A percentile compares a stretch with the other conserved stretches of the same genome.
These are phyloP conservation scores for Vimba vimba DNA, from an alignment of 2,113 vertebrate species.

Conservation along the genomic window DNA sequence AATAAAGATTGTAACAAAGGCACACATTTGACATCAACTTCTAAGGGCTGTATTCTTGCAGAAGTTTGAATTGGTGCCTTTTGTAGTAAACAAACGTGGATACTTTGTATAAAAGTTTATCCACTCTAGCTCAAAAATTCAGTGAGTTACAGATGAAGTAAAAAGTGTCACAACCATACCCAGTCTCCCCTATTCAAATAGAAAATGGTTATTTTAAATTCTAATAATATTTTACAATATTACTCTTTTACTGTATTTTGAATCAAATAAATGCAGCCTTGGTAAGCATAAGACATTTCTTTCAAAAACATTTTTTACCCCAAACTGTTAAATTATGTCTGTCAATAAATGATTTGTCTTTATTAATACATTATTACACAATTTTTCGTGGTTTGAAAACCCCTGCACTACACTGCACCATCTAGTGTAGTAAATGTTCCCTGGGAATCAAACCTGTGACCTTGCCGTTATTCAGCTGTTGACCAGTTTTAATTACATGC, in stretches of 20 bases:
- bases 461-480: slow-evolving; percentile 7
- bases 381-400: neutral
- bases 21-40: too few species aligned
- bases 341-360: neutral
- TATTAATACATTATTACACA: neutral
- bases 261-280: neutral
- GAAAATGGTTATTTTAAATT: too few species aligned
- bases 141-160: too few species aligned
- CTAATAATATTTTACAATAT: neutral
- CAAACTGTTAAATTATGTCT: neutral
- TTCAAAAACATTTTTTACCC: neutral
- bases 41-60: too few species aligned
- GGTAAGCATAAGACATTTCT: neutral
- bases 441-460: neutral
- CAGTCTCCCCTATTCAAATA: too few species aligned
- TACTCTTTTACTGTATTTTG: neutral
- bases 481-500: slow-evolving; percentile 10
- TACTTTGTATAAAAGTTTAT: too few species aligned
- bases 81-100: too few species aligned
- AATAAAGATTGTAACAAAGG: neutral
- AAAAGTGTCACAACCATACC: too few species aligned
- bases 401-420: neutral
- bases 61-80: too few species aligned
- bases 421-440: neutral
- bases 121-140: too few species aligned